Evolutionary conservation across 2,113 vertebrate species (phyloP), one percentile per base, ranked within the genome.

Genomic region (Erythrolamprus reginae): DNA sequence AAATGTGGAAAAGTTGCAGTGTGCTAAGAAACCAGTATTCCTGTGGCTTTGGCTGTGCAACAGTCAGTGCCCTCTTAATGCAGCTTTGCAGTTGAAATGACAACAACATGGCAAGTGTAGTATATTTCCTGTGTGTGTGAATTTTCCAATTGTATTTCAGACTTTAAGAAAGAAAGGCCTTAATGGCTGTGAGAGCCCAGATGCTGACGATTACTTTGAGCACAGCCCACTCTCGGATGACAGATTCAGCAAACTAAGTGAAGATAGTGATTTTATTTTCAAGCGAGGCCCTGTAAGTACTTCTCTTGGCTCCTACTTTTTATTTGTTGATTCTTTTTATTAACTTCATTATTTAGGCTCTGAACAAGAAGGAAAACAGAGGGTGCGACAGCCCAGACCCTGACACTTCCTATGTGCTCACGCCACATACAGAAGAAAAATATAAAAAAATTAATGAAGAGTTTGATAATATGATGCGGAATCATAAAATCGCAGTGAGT

Each of bases 401-500:
- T 92, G 99, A 99, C 94, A 98, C 98, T 97, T 99, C 99, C 97
- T 99, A 99, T 98, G 99, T 99, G 98, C 99, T 99, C 98, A 99
- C 99, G 96, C 99, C 99, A 97, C 99, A 99, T 97, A 99, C 99
- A 96, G 99, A 99, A 98, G 99, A 99, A 98, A 99, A 99, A 97
- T 99, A 99, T 98, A 99, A 99, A 99, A 99, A 99, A 99, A 99
- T 99, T 98, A 99, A 99, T 98, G 99, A 99, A 98, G 99, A 99
- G 96, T 99, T 99, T 99, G 99, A 99, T 99, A 99, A 99, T 99
- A 99, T 99, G 99, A 99, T 99, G 99, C 97, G 99, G 98, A 99
- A 98, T 98, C 99, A 99, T 99, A 99, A 99, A 98, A 99, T 99
- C 98, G 98, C 99, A 99, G 98, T 98, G 97, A 98, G 98, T 98